phyloP scores from a whole-genome alignment of 2,113 vertebrate genomes.

The Poeciliopsis occidentalis region DNA sequence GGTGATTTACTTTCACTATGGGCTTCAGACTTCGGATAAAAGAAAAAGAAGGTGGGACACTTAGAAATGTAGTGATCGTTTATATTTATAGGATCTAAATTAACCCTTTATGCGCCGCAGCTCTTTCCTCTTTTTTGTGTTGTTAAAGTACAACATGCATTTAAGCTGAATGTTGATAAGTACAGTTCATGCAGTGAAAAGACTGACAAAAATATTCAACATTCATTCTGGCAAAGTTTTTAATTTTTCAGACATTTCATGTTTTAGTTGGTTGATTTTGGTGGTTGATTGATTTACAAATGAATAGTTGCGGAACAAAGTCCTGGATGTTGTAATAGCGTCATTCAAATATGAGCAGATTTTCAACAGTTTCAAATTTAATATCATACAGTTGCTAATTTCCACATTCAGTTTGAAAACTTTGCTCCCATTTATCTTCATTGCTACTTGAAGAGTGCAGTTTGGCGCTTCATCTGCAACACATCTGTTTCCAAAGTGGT shows the following conservation, averaged over 20 bases:
- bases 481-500: background rate
- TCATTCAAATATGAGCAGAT: background rate
- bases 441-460: background rate
- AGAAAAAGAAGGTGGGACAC: background rate
- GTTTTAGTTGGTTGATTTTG: too few species aligned
- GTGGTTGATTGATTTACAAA: background rate
- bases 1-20: background rate
- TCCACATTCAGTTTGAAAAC: background rate
- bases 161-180: too few species aligned
- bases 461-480: background rate
- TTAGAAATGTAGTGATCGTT: too few species aligned
- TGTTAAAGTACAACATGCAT: background rate
- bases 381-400: background rate
- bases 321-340: background rate
- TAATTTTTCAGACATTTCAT: too few species aligned
- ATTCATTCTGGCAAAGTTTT: too few species aligned
- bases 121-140: too few species aligned
- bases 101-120: background rate
- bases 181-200: background rate
- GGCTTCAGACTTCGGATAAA: background rate
- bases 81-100: background rate
- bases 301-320: background rate
- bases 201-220: background rate
- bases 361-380: too few species aligned
- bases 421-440: background rate